Percentiles rank a stretch among this genome's conserved stretches.
Evolutionary conservation across 2,888 invertebrate genomes (phyloP).

Genomic region (Cantharis nigra): DNA sequence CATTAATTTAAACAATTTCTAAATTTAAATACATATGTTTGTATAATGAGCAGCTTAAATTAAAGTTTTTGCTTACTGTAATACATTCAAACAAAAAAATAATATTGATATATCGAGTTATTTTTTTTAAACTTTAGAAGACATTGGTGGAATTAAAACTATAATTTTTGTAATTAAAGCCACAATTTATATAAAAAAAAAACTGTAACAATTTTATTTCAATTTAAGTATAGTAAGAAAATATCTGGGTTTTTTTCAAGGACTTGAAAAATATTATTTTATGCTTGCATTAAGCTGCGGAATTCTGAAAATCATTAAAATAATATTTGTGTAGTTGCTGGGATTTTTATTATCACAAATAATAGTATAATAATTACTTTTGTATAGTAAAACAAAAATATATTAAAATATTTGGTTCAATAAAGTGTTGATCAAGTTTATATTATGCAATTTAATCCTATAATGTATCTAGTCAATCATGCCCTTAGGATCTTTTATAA

Average conservation of each 20-base stretch:
- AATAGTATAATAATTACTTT: not conserved
- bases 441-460: slow-evolving; percentile 26
- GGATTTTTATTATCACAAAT: not conserved
- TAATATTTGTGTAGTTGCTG: not conserved
- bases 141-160: too few species aligned
- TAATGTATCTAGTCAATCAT: slow-evolving; percentile 20
- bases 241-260: too few species aligned
- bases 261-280: too few species aligned
- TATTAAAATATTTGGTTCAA: not conserved
- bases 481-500: slow-evolving; percentile 12
- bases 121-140: not conserved
- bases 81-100: not conserved
- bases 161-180: too few species aligned
- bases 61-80: not conserved
- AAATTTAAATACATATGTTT: not conserved
- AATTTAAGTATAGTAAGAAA: too few species aligned
- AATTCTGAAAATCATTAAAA: too few species aligned
- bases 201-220: too few species aligned
- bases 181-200: too few species aligned
- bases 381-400: not conserved
- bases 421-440: slow-evolving; percentile 15
- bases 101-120: not conserved
- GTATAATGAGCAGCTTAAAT: not conserved
- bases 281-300: too few species aligned
- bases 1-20: not conserved